A percentile compares a stretch with the other conserved stretches of the same genome.
Evolutionary conservation across 2,797 vertebrate species (phyloP).

Genomic region (Paedocypris micromegethes): DNA sequence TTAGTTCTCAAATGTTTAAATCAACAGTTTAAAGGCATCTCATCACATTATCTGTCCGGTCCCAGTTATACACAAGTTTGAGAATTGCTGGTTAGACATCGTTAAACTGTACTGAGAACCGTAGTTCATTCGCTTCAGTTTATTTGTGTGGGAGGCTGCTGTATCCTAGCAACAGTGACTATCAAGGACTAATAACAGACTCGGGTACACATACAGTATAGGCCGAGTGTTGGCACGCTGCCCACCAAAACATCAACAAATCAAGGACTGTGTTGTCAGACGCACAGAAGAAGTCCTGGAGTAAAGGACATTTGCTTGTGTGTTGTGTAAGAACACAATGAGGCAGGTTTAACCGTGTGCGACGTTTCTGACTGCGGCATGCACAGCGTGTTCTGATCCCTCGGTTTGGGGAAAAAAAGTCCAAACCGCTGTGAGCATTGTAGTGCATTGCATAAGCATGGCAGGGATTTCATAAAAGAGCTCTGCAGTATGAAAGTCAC

Average conservation of each 20-base stretch:
- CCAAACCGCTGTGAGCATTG: too few relatives aligned
- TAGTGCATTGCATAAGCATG: too few relatives aligned
- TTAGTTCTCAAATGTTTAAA: too few relatives aligned
- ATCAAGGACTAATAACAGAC: constrained; percentile 27
- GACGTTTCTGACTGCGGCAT: neutral
- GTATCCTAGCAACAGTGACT: constrained; percentile 41
- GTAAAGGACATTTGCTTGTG: constrained; percentile 16
- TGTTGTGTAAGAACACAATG: constrained; percentile 4
- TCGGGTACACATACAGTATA: constrained; percentile 4
- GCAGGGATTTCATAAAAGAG: too few relatives aligned
- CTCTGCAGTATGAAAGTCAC: too few relatives aligned
- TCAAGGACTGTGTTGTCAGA: neutral
- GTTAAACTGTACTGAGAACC: neutral
- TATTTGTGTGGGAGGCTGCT: constrained; percentile 29
- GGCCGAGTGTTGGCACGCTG: neutral
- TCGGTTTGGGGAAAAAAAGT: too few relatives aligned
- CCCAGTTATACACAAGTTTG: too few relatives aligned
- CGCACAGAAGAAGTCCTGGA: neutral
- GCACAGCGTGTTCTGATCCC: neutral
- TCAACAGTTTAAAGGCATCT: too few relatives aligned
- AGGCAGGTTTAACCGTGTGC: neutral
- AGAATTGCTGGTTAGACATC: neutral
- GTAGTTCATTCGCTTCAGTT: constrained; percentile 3
- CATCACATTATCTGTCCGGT: too few relatives aligned
- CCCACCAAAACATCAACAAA: constrained; percentile 23